Conservation (phyloP, 2,888 invertebrate genomes). For the Frankliniella intonsa region DNA sequence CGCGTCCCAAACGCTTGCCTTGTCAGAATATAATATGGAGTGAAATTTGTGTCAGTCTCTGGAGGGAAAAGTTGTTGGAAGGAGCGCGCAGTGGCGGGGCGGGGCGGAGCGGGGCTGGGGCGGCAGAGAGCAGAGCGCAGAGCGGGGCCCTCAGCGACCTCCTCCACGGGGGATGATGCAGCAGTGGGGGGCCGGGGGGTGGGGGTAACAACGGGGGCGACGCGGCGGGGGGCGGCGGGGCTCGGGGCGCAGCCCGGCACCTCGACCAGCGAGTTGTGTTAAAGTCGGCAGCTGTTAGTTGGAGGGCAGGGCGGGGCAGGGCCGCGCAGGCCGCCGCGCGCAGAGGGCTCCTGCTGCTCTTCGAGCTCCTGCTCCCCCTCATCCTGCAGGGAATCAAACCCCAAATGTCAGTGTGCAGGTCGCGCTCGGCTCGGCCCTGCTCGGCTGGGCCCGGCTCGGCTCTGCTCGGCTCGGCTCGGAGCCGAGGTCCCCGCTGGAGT, state of each 20-base stretch:
- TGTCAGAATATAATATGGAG: constrained; percentile 25
- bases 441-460: neutral
- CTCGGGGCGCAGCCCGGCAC: neutral
- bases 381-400: too few species aligned
- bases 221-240: neutral
- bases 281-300: too few species aligned
- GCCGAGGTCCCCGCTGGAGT: too few species aligned
- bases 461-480: neutral
- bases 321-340: neutral
- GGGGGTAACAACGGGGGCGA: neutral
- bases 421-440: neutral
- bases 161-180: neutral
- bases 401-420: neutral
- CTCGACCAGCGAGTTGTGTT: too few species aligned
- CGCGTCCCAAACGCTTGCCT: constrained; percentile 19
- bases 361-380: too few species aligned
- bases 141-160: neutral
- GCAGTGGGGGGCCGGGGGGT: neutral
- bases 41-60: constrained; percentile 26
- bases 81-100: neutral
- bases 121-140: neutral
- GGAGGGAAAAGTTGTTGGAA: constrained; percentile 22
- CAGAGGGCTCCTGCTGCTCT: too few species aligned
- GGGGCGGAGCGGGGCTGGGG: neutral
- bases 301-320: neutral